These are phyloP conservation scores for Margarornis squamiger DNA, from an alignment of 2,797 vertebrate species.

Conservation along the genomic window DNA sequence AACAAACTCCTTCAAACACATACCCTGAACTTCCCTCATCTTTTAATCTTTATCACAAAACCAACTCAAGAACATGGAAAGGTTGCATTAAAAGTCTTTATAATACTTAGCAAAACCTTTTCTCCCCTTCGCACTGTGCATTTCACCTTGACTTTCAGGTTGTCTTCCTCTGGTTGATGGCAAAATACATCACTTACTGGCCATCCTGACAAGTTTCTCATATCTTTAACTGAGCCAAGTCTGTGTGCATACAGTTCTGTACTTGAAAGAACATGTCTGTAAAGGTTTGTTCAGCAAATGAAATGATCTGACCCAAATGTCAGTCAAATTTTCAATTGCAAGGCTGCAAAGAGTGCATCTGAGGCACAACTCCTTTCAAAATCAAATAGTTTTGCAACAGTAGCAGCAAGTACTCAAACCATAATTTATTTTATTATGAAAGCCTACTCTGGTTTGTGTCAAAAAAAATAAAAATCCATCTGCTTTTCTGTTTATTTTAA, in stretches of 20 bases:
- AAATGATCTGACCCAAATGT: neutral
- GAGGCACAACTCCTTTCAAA: neutral
- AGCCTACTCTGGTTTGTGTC: neutral
- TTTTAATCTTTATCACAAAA: neutral
- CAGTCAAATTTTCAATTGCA: neutral
- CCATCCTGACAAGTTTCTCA: neutral
- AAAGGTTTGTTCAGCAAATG: constrained; percentile 9
- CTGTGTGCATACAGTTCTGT: neutral
- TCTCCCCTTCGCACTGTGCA: neutral
- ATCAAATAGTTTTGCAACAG: neutral
- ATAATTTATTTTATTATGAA: neutral
- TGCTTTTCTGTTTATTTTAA: neutral
- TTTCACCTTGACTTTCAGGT: neutral
- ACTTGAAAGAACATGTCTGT: neutral
- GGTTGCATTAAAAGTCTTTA: neutral
- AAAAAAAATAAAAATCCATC: neutral
- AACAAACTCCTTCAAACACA: neutral
- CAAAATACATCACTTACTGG: neutral
- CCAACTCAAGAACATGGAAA: neutral
- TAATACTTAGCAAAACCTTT: neutral
- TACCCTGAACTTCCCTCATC: neutral
- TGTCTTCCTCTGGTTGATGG: neutral
- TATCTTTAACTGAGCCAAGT: neutral
- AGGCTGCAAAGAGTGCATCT: neutral
- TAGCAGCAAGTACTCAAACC: neutral